These are phyloP conservation scores for Parotocinclus haroldoi DNA, from an alignment of 2,797 vertebrate genomes.

Conservation along the genomic window DNA sequence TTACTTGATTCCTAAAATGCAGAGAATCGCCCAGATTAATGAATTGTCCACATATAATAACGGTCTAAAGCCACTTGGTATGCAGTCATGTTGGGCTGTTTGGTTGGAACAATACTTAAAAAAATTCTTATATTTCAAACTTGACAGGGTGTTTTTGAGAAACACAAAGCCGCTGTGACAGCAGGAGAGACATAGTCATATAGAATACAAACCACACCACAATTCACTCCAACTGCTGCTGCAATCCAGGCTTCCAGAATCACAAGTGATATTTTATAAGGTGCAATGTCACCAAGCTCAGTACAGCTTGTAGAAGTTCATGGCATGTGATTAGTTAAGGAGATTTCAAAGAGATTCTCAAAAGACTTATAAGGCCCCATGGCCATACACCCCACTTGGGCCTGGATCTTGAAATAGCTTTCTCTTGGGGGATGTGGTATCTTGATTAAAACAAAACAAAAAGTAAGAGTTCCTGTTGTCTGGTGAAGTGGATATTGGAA, in stretches of 20 bases:
- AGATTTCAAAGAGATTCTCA: constrained; percentile 50
- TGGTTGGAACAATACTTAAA: no score
- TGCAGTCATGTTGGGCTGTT: no score
- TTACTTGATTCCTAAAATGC: no score
- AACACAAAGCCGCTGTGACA: neutral
- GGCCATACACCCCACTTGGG: constrained; percentile 38
- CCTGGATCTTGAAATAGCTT: constrained; percentile 39
- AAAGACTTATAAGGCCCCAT: constrained; percentile 48
- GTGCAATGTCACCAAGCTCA: constrained; percentile 65
- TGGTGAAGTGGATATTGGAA: constrained; percentile 54
- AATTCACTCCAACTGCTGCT: constrained; percentile 4
- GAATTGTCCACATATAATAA: no score
- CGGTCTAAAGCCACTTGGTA: no score
- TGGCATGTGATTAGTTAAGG: constrained; percentile 48
- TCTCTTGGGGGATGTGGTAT: constrained; percentile 53
- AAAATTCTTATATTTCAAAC: neutral
- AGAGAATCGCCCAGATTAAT: no score
- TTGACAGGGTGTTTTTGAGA: neutral
- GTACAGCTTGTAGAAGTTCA: constrained; percentile 53
- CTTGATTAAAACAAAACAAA: constrained; percentile 38
- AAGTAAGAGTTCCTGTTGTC: constrained; percentile 57
- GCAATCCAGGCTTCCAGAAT: constrained; percentile 49
- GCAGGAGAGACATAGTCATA: constrained; percentile 4
- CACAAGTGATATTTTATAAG: constrained; percentile 65
- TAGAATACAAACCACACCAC: constrained; percentile 49